A percentile compares a stretch with the other conserved stretches of the same genome.
Evolutionary conservation across 2,113 vertebrate genomes (phyloP).

Genomic region (Dermatemys mawii): DNA sequence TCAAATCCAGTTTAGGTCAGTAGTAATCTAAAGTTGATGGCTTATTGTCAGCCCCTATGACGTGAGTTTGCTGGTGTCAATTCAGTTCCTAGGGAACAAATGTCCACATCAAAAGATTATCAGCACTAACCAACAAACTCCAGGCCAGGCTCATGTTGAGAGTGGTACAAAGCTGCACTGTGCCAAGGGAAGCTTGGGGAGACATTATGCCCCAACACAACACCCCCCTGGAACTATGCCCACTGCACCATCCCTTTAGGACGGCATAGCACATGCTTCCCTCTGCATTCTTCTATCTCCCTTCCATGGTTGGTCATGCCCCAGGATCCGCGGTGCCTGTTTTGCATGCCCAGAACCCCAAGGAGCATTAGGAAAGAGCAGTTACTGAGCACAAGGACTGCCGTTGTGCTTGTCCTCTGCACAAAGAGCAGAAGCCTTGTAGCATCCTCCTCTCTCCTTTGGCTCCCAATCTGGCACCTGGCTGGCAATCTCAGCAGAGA

Average conservation of each 20-base stretch:
- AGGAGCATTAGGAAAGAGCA: not conserved
- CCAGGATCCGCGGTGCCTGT: not conserved
- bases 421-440: not conserved
- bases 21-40: not conserved
- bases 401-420: not conserved
- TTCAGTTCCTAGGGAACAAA: not conserved
- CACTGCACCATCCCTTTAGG: not conserved
- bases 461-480: not conserved
- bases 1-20: not conserved
- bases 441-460: not conserved
- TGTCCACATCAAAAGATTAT: not conserved
- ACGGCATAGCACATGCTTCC: not conserved
- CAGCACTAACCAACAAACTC: not conserved
- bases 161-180: not conserved
- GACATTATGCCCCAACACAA: not conserved
- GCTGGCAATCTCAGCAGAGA: accelerated
- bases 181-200: not conserved
- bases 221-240: not conserved
- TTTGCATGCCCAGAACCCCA: not conserved
- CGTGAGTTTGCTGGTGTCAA: not conserved
- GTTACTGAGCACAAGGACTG: not conserved
- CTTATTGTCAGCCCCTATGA: not conserved
- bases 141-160: not conserved
- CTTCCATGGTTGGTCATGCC: not conserved
- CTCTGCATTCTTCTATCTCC: not conserved